Percentiles rank a stretch among this genome's conserved stretches.
phyloP scores from a whole-genome alignment of 1,140 invertebrate species.

The Nixonia krombeini region DNA sequence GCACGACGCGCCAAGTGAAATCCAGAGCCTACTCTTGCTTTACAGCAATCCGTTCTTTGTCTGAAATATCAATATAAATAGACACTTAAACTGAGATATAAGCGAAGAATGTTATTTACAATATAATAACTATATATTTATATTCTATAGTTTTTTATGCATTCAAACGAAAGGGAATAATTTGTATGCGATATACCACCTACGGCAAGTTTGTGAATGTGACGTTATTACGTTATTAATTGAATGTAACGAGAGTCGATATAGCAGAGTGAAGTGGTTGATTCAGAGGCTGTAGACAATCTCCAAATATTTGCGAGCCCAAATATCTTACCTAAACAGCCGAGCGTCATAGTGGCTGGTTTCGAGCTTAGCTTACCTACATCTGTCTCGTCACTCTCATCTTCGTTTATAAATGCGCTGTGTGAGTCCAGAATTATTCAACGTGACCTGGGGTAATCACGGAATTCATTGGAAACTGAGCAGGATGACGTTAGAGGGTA shows the following conservation, averaged over 20 bases:
- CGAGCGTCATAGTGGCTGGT: slow-evolving; percentile 59
- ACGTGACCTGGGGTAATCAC: slow-evolving; percentile 40
- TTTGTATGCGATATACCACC: background rate
- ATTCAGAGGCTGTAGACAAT: slow-evolving; percentile 69
- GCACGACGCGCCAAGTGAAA: too few species aligned
- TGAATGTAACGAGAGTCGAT: slow-evolving; percentile 67
- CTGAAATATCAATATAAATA: too few species aligned
- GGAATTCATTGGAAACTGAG: slow-evolving; percentile 16
- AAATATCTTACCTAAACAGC: slow-evolving; percentile 73
- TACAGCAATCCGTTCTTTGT: too few species aligned
- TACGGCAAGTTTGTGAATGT: slow-evolving; percentile 39
- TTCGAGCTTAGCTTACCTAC: slow-evolving; percentile 45
- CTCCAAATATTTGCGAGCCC: slow-evolving; percentile 72
- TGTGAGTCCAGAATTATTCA: slow-evolving; percentile 49
- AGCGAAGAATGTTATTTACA: too few species aligned
- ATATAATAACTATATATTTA: too few species aligned
- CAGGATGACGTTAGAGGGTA: background rate
- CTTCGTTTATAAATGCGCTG: slow-evolving; percentile 47
- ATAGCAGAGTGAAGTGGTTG: slow-evolving; percentile 60
- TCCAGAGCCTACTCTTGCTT: too few species aligned
- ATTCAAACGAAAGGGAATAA: too few species aligned
- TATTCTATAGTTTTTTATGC: too few species aligned
- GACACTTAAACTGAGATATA: too few species aligned
- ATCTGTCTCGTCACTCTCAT: slow-evolving; percentile 49
- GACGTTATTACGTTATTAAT: slow-evolving; percentile 62